phyloP scores from a whole-genome alignment of 2,797 vertebrate species.

The Calcarius lapponicus region DNA sequence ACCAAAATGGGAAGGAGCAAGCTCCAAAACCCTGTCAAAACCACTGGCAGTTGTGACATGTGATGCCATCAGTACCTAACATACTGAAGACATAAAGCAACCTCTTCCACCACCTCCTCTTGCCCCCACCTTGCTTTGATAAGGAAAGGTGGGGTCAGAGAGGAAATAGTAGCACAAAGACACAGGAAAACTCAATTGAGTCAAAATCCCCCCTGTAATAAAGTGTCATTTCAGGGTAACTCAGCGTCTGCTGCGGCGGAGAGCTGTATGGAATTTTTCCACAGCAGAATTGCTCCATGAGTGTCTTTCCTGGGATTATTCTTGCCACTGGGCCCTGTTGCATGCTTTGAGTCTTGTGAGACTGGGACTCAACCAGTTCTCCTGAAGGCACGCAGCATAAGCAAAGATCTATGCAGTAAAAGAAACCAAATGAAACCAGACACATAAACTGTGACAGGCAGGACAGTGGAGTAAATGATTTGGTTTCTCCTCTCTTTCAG shows the following conservation, averaged over 20 bases:
- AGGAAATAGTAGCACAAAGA: neutral
- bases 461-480: neutral
- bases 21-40: neutral
- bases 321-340: neutral
- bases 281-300: neutral
- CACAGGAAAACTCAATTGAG: neutral
- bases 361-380: neutral
- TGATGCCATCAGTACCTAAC: accelerated
- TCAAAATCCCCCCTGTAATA: neutral
- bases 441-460: neutral
- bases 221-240: neutral
- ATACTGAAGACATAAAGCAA: neutral
- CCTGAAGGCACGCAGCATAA: neutral
- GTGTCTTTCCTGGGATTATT: neutral
- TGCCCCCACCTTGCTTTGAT: neutral
- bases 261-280: neutral
- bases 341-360: neutral
- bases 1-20: neutral
- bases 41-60: neutral
- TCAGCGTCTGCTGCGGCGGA: accelerated
- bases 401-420: neutral
- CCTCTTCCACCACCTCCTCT: neutral
- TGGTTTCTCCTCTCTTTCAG: neutral
- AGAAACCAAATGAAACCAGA: neutral
- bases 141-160: neutral